A percentile compares a stretch with the other conserved stretches of the same genome.
phyloP scores from a whole-genome alignment of 2,797 vertebrate species.

The Threskiornis aethiopicus region DNA sequence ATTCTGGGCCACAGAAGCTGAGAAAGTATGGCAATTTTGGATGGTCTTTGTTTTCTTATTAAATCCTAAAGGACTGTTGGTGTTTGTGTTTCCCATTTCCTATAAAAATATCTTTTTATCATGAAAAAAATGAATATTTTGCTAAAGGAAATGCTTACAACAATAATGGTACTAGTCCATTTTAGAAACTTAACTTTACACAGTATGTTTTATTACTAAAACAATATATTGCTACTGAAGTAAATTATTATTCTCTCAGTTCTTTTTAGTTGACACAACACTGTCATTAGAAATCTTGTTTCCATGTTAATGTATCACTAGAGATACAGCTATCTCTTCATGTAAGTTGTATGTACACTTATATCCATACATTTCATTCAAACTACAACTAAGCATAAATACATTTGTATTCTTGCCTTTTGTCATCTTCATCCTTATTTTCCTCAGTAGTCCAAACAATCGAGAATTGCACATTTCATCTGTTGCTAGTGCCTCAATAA shows the following conservation, averaged over 20 bases:
- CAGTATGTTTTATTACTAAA: background rate
- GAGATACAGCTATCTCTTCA: background rate
- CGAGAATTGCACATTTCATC: background rate
- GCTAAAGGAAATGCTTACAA: background rate
- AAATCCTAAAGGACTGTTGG: background rate
- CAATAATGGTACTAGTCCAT: background rate
- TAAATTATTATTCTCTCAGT: background rate
- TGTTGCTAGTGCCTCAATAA: conserved; percentile 31
- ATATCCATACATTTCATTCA: background rate
- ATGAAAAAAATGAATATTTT: background rate
- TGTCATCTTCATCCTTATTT: background rate
- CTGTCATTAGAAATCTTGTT: background rate
- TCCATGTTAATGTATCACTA: background rate
- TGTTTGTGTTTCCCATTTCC: background rate
- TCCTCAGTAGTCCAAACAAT: conserved; percentile 3
- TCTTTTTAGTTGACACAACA: background rate
- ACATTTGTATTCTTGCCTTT: background rate
- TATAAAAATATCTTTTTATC: background rate
- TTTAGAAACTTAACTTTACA: background rate
- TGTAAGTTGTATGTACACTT: background rate
- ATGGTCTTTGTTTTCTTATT: background rate
- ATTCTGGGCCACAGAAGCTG: background rate
- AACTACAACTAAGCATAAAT: background rate
- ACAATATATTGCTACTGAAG: background rate
- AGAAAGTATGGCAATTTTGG: background rate